Evolutionary conservation across 53 echinoderm and acorn worm genomes (phyloP), one percentile per base, ranked within the genome.

Genomic region (Holothuria leucospilota): DNA sequence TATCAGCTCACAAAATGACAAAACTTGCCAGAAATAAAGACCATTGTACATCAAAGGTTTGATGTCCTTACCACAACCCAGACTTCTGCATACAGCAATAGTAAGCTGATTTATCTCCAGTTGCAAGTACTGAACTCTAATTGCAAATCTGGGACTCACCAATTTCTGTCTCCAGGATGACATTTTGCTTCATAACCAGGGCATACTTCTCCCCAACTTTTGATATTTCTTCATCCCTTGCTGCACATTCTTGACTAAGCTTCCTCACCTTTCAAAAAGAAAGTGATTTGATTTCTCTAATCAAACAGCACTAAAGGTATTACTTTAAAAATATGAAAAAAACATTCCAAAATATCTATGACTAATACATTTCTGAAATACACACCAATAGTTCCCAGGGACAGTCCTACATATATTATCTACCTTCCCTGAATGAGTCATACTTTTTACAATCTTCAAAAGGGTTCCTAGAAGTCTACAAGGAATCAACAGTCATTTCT

Each of bases 111-210:
- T 56, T 9, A 56, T 56, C 56, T 56, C 18, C 18, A 4, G 56
- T 18, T 56, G 56, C 0, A 6, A 67, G 28, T 67, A 25, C 20
- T 27, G 12, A 63, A 20, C 5, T 18, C 11, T 2, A 5, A 30
- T 30, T 67, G 30, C 30, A 20, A 27, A 29, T 28, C 21, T 15
- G 0, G 67, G 24, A 78, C 87, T 40, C 63, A 96, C 96, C 91
- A 51, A 89, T 84, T 52, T 96, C 94, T 63, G 89, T 91, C 65
- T 96, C 94, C 25, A 96, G 77, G 40, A 89, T 40, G 6, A 87
- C 66, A 68, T 81, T 90, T 68, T 86, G 85, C 30, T 89, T 80
- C 70, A 94, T 87, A 78, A 88, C 86, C 3, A 85, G 74, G 18
- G 87, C 90, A 46, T 92, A 59, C 69, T 94, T 91, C 6, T 92